A percentile compares a stretch with the other conserved stretches of the same genome.
phyloP scores from a whole-genome alignment of 2,113 vertebrate species.

The Hydrolagus affinis region DNA sequence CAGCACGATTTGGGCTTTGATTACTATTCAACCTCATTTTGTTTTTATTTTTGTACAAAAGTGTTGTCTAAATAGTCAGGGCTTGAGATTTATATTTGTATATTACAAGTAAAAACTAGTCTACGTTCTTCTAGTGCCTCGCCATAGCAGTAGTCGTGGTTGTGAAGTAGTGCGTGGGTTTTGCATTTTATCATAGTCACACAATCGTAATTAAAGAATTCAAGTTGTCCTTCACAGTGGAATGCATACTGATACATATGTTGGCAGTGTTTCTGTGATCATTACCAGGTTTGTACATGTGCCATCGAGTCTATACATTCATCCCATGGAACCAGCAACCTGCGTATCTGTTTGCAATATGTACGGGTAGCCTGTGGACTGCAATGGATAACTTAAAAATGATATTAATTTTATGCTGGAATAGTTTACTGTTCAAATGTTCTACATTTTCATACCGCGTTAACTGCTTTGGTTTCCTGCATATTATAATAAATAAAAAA shows the following conservation, averaged over 20 bases:
- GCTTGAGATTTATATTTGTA: slow-evolving; percentile 30
- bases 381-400: background rate
- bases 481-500: background rate
- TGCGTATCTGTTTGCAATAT: background rate
- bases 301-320: too few relatives aligned
- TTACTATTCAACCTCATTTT: slow-evolving; percentile 24
- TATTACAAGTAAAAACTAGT: slow-evolving; percentile 12
- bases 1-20: slow-evolving; percentile 84
- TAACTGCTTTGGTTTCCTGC: background rate
- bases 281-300: background rate
- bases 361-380: background rate
- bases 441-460: background rate
- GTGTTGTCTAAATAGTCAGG: slow-evolving; percentile 15
- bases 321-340: background rate
- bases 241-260: background rate
- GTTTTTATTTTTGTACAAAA: slow-evolving; percentile 24
- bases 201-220: slow-evolving; percentile 2
- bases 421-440: slow-evolving; percentile 15
- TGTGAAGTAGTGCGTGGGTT: background rate
- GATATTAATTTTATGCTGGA: slow-evolving; percentile 1
- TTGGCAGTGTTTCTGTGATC: background rate
- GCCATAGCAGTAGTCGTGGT: slow-evolving; percentile 9
- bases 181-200: slow-evolving; percentile 4
- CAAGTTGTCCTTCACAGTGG: slow-evolving; percentile 2
- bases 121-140: slow-evolving; percentile 24